Conservation (phyloP, 2,113 vertebrate genomes). For the Gopherus evgoodei region DNA sequence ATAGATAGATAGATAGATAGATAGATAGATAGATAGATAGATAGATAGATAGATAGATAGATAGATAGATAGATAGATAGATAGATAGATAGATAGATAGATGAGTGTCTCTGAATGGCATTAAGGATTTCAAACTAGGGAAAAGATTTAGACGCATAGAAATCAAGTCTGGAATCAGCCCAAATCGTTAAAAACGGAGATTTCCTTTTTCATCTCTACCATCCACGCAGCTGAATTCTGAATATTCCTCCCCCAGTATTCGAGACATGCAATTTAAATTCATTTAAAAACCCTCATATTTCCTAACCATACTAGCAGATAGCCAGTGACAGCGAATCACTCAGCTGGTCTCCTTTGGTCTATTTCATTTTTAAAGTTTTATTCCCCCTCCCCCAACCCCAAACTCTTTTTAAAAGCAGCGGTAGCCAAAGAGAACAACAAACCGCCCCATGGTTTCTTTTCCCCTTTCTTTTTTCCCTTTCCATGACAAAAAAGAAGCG, state of each 20-base stretch:
- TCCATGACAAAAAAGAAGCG: background rate
- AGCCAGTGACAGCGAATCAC: background rate
- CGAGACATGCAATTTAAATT: background rate
- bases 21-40: no score
- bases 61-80: background rate
- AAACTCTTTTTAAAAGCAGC: background rate
- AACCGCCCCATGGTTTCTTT: background rate
- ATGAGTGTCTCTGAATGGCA: background rate
- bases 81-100: background rate
- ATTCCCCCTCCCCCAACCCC: background rate
- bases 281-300: background rate
- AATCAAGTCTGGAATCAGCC: background rate
- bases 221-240: background rate
- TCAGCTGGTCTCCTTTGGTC: background rate
- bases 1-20: no score
- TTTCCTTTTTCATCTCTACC: background rate
- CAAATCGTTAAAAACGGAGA: background rate
- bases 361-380: background rate
- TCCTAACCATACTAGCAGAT: background rate
- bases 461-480: background rate
- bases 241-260: background rate
- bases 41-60: background rate
- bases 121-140: background rate
- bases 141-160: background rate
- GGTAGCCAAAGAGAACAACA: background rate